Percentiles rank a stretch among this genome's conserved stretches.
phyloP scores from a whole-genome alignment of 2,888 invertebrate genomes.

The Lasioglossum pauxillum region DNA sequence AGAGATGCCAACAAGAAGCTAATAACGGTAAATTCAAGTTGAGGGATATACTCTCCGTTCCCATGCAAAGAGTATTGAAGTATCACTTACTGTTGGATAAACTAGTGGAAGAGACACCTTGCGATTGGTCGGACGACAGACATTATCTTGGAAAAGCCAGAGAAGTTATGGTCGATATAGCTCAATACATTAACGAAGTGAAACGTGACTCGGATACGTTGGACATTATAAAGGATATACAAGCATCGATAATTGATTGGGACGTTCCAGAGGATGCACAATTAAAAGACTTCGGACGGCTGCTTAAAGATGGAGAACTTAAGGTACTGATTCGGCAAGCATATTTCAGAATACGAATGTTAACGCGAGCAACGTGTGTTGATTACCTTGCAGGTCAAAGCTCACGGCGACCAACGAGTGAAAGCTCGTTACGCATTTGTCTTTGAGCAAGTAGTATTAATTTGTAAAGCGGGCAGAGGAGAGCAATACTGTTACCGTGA shows the following conservation, averaged over 20 bases:
- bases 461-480: conserved; percentile 94
- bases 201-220: conserved; percentile 98
- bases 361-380: neutral
- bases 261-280: conserved; percentile 92
- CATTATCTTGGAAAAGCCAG: conserved; percentile 93
- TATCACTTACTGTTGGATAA: conserved; percentile 97
- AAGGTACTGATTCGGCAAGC: conserved; percentile 85
- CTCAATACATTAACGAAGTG: conserved; percentile 98
- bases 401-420: conserved; percentile 94
- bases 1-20: conserved; percentile 97
- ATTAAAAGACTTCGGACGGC: conserved; percentile 95
- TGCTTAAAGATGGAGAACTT: conserved; percentile 97
- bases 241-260: conserved; percentile 93
- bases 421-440: conserved; percentile 97
- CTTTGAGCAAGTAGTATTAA: conserved; percentile 98
- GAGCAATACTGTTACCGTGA: conserved; percentile 97
- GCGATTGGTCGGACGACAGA: conserved; percentile 94
- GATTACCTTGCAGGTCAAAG: conserved; percentile 86
- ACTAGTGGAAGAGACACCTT: conserved; percentile 93
- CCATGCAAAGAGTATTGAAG: conserved; percentile 99
- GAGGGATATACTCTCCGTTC: conserved; percentile 97
- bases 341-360: neutral
- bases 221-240: conserved; percentile 95
- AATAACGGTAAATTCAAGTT: conserved; percentile 98
- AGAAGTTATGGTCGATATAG: conserved; percentile 98